Percentiles rank a stretch among this genome's conserved stretches.
Conservation (phyloP, 2,797 vertebrate species). For the Antrozous pallidus region DNA sequence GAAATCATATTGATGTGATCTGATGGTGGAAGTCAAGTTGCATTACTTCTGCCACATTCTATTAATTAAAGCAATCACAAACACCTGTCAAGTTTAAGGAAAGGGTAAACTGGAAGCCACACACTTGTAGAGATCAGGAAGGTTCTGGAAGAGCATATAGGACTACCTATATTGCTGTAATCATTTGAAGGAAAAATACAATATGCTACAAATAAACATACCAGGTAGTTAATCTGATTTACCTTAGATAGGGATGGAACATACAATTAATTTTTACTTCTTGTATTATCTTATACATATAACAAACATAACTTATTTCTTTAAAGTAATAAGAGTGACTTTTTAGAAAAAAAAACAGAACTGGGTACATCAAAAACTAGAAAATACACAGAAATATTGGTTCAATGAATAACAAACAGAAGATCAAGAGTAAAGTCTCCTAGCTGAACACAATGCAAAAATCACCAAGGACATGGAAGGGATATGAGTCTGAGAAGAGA, state of each 20-base stretch:
- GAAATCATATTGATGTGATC: neutral
- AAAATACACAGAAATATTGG: neutral
- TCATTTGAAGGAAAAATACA: neutral
- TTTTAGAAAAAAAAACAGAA: neutral
- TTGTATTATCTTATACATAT: neutral
- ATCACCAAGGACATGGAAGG: fast-evolving
- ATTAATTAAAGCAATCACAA: neutral
- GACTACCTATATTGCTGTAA: neutral
- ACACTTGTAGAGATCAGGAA: no score
- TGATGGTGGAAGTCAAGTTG: neutral
- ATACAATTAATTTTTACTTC: neutral
- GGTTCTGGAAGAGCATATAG: neutral
- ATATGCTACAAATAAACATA: neutral
- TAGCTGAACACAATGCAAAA: no score
- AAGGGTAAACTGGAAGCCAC: neutral
- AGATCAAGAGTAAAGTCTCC: neutral
- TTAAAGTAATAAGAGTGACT: neutral
- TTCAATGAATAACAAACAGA: neutral
- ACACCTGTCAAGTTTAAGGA: neutral
- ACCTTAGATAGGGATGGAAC: neutral
- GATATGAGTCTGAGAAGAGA: no score
- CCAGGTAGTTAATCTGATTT: neutral
- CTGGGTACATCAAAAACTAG: neutral
- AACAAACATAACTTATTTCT: neutral
- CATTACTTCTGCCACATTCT: neutral